Conservation (phyloP, 2,888 invertebrate genomes). For the Epirrhoe alternata region DNA sequence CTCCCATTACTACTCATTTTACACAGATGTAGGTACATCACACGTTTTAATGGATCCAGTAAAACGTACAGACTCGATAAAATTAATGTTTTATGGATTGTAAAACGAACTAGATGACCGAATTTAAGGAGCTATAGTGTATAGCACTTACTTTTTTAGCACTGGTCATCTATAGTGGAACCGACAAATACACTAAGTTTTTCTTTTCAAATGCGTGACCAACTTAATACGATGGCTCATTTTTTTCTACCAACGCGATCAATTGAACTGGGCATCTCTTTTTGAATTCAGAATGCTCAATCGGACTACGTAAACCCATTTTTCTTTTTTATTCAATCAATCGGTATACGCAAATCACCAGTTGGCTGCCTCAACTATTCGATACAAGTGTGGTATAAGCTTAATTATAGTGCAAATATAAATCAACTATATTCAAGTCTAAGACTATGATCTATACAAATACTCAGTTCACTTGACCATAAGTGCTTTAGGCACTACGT, state of each 20-base stretch:
- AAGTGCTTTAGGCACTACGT: constrained; percentile 12
- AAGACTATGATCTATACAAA: constrained; percentile 6
- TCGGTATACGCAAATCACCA: neutral
- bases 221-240: neutral
- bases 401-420: neutral
- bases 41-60: neutral
- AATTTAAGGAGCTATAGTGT: neutral
- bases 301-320: neutral
- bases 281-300: neutral
- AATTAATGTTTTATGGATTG: neutral
- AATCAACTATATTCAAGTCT: neutral
- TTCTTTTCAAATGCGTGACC: too few species aligned
- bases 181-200: too few species aligned
- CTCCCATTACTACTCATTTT: neutral
- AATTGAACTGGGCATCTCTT: neutral
- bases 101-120: neutral
- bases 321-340: neutral
- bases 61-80: neutral
- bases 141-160: too few species aligned
- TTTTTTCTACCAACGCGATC: neutral
- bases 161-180: too few species aligned
- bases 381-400: neutral
- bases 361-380: neutral
- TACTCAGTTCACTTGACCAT: constrained; percentile 12
- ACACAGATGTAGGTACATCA: neutral